Evolutionary conservation across 2,888 invertebrate genomes (phyloP), one percentile per base, ranked within the genome.

Genomic region (Drymonia ruficornis): DNA sequence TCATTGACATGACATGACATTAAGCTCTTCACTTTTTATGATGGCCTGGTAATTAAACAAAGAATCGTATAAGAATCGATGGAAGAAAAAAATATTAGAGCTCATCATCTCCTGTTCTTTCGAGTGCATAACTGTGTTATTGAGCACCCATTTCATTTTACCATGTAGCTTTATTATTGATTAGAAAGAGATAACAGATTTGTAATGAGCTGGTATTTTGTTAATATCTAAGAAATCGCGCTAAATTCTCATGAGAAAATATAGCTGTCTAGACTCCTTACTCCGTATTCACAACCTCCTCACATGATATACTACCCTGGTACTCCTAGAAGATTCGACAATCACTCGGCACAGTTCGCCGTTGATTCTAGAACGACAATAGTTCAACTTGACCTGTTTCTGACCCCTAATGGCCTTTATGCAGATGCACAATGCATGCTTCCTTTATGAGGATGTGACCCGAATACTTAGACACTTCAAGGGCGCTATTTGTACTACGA

Each of bases 381-480:
- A 62, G 53, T 58, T 49, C 53, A 69, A 67, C 69, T 69, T 69
- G 69, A 67, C 69, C 67, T 13, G 49, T 63, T 61, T 62, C 15
- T 45, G 43, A 54, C 67, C 63, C 66, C 64, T 59, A 44, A 64
- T 52, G 6, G 45, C 28, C 28, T 19, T 43, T 43, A 19, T 66
- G 67, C 76, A 74, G 73, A 74, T 74, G 73, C 78, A 67, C 56
- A 23, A 28, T 45, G 44, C 55, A 38, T 64, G 63, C 63, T 63
- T 50, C 57, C 55, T 51, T 69, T 79, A 82, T 78, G 72, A 76
- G 81, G 83, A 83, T 80, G 59, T 81, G 81, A 66, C 81, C 82
- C 51, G 69, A 52, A 45, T 45, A 28, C 28, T 67, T 82, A 50
- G 40, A 23, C 6, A 15, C 52, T 57, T 62, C 78, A 78, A 79